Percentiles rank a stretch among this genome's conserved stretches.
These are phyloP conservation scores for Pycnonotus jocosus DNA, from an alignment of 2,113 vertebrate genomes.

Conservation along the genomic window DNA sequence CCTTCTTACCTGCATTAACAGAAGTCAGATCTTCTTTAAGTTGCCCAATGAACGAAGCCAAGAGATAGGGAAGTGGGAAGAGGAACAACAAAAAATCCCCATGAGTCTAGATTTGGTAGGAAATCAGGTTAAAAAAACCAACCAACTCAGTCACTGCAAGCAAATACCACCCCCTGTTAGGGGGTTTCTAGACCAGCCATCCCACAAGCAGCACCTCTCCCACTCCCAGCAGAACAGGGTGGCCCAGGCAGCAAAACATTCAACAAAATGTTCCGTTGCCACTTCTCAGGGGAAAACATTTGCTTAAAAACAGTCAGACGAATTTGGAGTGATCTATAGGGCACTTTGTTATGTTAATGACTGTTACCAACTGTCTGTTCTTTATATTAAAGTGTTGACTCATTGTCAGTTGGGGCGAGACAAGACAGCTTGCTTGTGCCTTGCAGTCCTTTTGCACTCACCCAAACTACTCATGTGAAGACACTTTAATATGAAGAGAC, in stretches of 20 bases:
- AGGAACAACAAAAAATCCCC: neutral
- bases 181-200: neutral
- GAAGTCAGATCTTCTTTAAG: neutral
- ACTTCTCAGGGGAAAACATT: slow-evolving; percentile 28
- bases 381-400: slow-evolving; percentile 49
- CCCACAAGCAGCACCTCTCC: neutral
- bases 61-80: neutral
- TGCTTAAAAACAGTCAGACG: slow-evolving; percentile 38
- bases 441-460: slow-evolving; percentile 43
- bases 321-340: slow-evolving; percentile 32
- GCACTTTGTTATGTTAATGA: slow-evolving; percentile 61
- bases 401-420: slow-evolving; percentile 34
- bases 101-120: neutral
- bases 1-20: neutral
- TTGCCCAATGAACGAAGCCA: neutral
- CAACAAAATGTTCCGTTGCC: neutral
- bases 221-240: neutral
- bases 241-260: neutral
- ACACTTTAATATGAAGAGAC: slow-evolving; percentile 57
- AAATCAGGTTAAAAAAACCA: neutral
- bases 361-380: slow-evolving; percentile 47
- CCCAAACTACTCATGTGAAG: slow-evolving; percentile 51
- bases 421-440: slow-evolving; percentile 43
- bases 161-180: neutral
- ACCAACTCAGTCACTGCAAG: neutral